Evolutionary conservation across 2,113 vertebrate species (phyloP).

Genomic region (Hoplias malabaricus): DNA sequence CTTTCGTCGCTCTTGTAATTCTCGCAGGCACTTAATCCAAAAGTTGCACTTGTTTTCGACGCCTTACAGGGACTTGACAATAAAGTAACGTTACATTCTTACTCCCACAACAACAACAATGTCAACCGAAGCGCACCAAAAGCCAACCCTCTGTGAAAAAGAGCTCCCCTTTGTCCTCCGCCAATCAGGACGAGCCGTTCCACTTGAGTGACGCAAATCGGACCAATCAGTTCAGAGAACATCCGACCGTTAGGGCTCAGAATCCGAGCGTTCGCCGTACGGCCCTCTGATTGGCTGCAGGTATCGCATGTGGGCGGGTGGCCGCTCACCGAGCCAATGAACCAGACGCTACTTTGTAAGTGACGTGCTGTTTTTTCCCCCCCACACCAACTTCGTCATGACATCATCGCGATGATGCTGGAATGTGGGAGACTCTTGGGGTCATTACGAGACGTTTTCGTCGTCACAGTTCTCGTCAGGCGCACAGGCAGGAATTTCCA

Average conservation of each 20-base stretch:
- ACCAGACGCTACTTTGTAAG: slow-evolving; percentile 33
- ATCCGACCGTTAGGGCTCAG: neutral
- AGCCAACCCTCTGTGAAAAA: slow-evolving; percentile 55
- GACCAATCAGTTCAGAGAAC: slow-evolving; percentile 58
- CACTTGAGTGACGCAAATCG: slow-evolving; percentile 21
- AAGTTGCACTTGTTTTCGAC: slow-evolving; percentile 30
- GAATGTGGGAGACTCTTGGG: neutral
- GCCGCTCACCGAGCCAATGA: slow-evolving; percentile 52
- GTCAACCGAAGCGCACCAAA: slow-evolving; percentile 61
- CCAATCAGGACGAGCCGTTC: slow-evolving; percentile 29
- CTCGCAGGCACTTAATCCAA: slow-evolving; percentile 47
- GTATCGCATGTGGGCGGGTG: neutral
- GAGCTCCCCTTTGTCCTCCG: neutral
- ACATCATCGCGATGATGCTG: slow-evolving; percentile 63
- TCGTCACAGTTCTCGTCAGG: neutral
- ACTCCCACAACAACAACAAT: slow-evolving; percentile 80
- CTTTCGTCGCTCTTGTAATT: slow-evolving; percentile 8
- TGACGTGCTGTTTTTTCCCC: slow-evolving; percentile 41
- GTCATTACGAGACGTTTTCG: neutral
- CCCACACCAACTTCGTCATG: slow-evolving; percentile 39
- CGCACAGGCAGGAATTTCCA: too few species aligned
- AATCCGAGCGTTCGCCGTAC: neutral
- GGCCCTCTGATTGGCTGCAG: neutral
- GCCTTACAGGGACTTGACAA: slow-evolving; percentile 59
- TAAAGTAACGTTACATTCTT: slow-evolving; percentile 78